Evolutionary conservation across 1,140 invertebrate species (phyloP), one percentile per base, ranked within the genome.

Genomic region (Meloidogyne floridensis): DNA sequence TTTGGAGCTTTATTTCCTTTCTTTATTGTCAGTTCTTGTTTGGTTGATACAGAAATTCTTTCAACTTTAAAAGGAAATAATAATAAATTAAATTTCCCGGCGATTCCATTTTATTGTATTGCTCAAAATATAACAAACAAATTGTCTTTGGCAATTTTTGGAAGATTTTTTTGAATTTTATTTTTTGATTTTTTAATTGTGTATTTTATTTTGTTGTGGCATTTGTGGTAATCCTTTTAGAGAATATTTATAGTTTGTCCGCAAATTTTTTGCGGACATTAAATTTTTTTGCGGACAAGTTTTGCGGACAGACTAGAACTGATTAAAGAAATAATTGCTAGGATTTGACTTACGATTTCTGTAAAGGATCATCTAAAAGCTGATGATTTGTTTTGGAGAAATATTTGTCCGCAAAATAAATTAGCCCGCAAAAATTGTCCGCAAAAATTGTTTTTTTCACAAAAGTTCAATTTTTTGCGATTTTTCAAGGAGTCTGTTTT

Each of bases 1-100:
- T 88, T 89, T 70, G 87, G 87, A 65, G 86, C 85, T 32, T 69
- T 86, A 51, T 89, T 88, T 74, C 87, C 87, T 8, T 83, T 88
- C 15, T 88, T 88, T 80, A 88, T 88, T 73, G 81, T 88, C 59
- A 87, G 84, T 54, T 82, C 81, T 53, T 87, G 75, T 56, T 53
- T 85, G 42, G 71, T 69, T 69, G 71, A 79, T 43, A 56, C 43
- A 47, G 18, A 70, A 13, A 77, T 83, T 56, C 20, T 65, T 3
- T 43, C 53, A 54, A 70, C 81, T 43, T 47, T 18, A 20, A 20
- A 54, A 59, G 75, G 15, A 43, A 70, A n/a, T n/a, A 42, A 7
- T n/a, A 72, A 7, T n/a, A 72, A 13, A 51, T 53, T 51, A 32
- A 83, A 70, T 43, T 86, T 20, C 82, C 86, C 11, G 56, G 59